A percentile compares a stretch with the other conserved stretches of the same genome.
Evolutionary conservation across 2,888 invertebrate genomes (phyloP).

Genomic region (Caenorhabditis panamensis): DNA sequence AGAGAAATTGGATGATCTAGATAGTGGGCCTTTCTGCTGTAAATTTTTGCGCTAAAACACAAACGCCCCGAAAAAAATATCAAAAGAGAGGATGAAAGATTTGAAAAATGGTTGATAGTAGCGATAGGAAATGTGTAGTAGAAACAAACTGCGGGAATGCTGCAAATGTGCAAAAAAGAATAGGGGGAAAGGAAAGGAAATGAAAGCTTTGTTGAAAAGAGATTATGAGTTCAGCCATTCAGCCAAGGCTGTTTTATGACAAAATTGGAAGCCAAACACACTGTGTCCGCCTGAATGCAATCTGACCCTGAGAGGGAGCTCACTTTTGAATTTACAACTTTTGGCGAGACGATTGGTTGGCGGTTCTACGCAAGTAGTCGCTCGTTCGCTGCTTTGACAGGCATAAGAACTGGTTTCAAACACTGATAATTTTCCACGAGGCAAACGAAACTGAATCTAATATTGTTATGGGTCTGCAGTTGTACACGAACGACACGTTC

Average conservation of each 20-base stretch:
- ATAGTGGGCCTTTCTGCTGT: slow-evolving; percentile 1
- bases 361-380: slow-evolving; percentile 26
- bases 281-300: neutral
- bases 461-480: slow-evolving; percentile 43
- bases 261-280: slow-evolving; percentile 23
- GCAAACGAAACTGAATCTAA: slow-evolving; percentile 51
- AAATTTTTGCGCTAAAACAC: slow-evolving; percentile 3
- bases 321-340: slow-evolving; percentile 2
- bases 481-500: slow-evolving; percentile 34
- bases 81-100: too few species aligned
- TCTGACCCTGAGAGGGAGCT: neutral
- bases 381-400: slow-evolving; percentile 29
- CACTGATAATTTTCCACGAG: slow-evolving; percentile 51
- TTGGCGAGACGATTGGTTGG: slow-evolving; percentile 18
- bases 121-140: too few species aligned
- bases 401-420: slow-evolving; percentile 54
- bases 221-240: slow-evolving; percentile 28
- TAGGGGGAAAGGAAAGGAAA: neutral
- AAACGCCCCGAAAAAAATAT: too few species aligned
- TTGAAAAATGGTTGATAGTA: too few species aligned
- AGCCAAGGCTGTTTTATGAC: slow-evolving; percentile 35
- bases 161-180: neutral
- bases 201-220: slow-evolving; percentile 7
- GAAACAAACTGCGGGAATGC: neutral
- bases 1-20: neutral